phyloP scores from a whole-genome alignment of 2,888 invertebrate species.

The Heliconius charithonia region DNA sequence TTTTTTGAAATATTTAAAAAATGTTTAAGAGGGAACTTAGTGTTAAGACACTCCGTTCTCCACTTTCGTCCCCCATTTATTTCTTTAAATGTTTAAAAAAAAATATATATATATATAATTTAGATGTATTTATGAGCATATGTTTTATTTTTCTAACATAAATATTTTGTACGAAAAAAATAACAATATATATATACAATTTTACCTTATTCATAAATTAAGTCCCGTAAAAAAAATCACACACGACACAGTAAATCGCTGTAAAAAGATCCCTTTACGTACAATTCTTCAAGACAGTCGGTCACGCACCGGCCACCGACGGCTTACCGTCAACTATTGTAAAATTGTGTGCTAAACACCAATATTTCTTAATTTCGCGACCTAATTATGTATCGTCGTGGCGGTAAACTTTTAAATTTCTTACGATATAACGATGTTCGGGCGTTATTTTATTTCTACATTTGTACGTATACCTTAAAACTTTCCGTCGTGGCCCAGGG shows the following conservation, averaged over 20 bases:
- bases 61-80: no score
- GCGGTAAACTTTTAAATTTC: no score
- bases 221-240: not conserved
- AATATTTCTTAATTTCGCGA: conserved; percentile 9
- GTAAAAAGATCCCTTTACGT: not conserved
- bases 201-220: not conserved
- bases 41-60: no score
- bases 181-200: not conserved
- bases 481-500: no score
- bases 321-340: conserved; percentile 6
- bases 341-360: not conserved
- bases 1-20: no score
- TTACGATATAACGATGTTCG: no score
- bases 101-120: no score
- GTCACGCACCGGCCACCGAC: not conserved
- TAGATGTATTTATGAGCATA: no score
- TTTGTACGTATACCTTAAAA: no score
- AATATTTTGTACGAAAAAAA: not conserved
- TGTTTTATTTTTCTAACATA: not conserved
- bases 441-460: no score
- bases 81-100: no score
- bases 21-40: no score
- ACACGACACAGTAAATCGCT: conserved; percentile 1
- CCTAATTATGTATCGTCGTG: not conserved
- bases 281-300: not conserved